phyloP scores from a whole-genome alignment of 2,113 vertebrate species.

The Odobenus rosmarus region DNA sequence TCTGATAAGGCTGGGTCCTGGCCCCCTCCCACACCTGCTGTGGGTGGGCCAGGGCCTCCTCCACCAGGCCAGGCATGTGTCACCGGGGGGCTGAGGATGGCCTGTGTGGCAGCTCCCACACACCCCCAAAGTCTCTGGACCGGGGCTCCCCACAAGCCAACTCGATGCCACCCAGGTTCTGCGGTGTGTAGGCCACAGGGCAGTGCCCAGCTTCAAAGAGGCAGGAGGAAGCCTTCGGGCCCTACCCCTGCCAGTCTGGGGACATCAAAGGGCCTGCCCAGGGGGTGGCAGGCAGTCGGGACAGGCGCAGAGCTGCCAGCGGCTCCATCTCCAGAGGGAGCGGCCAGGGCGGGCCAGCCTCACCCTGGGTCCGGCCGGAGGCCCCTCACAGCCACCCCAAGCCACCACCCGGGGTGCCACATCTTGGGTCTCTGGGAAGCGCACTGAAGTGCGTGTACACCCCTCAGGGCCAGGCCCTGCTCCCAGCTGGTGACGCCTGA shows the following conservation, averaged over 20 bases:
- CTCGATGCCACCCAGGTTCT: rapidly evolving
- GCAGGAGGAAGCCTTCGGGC: not conserved
- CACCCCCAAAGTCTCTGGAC: not conserved
- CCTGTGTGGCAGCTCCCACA: rapidly evolving
- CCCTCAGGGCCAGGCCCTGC: not conserved
- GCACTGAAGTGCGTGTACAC: rapidly evolving
- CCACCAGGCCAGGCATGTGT: rapidly evolving
- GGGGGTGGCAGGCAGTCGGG: not conserved
- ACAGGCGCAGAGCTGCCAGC: not conserved
- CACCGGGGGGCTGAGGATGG: rapidly evolving
- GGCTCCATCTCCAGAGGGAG: not conserved
- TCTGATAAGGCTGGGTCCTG: not conserved
- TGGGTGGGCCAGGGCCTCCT: not conserved
- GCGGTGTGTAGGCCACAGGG: not conserved
- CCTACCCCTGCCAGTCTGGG: not conserved
- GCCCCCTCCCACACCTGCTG: not conserved
- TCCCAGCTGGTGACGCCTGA: rapidly evolving
- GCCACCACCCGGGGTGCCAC: not conserved
- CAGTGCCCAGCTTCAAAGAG: slow-evolving; percentile 41
- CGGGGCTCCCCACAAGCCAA: not conserved
- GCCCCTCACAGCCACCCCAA: not conserved
- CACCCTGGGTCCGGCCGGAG: not conserved
- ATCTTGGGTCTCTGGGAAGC: not conserved
- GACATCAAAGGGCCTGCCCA: slow-evolving; percentile 56
- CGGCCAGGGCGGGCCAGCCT: not conserved